A percentile compares a stretch with the other conserved stretches of the same genome.
Conservation (phyloP, 2,797 vertebrate species). For the Bufotes viridis region DNA sequence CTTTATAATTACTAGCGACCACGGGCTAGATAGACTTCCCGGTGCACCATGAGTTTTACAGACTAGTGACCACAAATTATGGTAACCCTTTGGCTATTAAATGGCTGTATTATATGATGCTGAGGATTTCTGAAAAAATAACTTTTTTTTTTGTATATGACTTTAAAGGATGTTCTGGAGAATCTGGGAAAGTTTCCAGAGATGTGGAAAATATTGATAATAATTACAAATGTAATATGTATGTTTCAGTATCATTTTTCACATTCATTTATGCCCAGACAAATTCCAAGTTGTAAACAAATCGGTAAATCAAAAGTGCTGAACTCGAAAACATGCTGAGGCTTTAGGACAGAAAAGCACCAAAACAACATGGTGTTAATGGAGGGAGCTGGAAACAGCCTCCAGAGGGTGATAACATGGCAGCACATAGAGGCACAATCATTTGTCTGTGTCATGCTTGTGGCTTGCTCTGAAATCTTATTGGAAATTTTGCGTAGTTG, state of each 20-base stretch:
- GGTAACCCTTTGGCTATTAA: not conserved
- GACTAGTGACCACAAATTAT: too few species aligned
- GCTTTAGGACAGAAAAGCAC: conserved; percentile 49
- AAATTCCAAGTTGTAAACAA: conserved; percentile 58
- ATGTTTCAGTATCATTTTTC: conserved; percentile 32
- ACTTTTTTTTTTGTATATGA: not conserved
- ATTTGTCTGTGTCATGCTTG: conserved; percentile 50
- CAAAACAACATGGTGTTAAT: conserved; percentile 55
- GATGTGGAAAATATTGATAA: conserved; percentile 35
- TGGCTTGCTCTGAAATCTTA: conserved; percentile 41
- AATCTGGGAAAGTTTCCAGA: conserved; percentile 28
- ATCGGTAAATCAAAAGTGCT: conserved; percentile 58
- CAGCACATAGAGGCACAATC: conserved; percentile 27
- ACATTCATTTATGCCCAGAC: conserved; percentile 40
- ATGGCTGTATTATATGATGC: not conserved
- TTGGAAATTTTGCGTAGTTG: conserved; percentile 35
- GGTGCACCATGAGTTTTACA: too few species aligned
- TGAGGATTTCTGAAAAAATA: not conserved
- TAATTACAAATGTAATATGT: conserved; percentile 38
- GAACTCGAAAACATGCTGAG: conserved; percentile 43
- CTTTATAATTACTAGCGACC: too few species aligned
- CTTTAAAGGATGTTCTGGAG: not conserved
- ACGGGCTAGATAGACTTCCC: not conserved
- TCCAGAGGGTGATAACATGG: conserved; percentile 55
- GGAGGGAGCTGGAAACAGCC: conserved; percentile 48